Evolutionary conservation across 2,888 invertebrate genomes (phyloP).

Genomic region (Slavum lentiscoides): DNA sequence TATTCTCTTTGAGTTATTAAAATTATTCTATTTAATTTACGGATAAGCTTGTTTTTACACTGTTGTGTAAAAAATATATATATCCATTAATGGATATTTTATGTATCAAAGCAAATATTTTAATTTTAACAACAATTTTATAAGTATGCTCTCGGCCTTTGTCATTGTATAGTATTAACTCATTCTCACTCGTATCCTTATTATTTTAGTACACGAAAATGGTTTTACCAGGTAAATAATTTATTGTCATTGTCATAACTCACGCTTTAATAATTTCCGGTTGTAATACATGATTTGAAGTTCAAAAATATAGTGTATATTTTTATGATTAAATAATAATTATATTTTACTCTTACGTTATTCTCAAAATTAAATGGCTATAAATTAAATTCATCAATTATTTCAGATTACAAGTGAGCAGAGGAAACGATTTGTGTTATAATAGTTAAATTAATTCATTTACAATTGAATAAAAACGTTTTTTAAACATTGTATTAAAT

Average conservation of each 20-base stretch:
- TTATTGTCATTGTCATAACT: not conserved
- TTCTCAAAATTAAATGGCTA: not conserved
- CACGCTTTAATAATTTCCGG: not conserved
- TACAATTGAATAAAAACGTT: too few relatives aligned
- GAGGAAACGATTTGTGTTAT: too few relatives aligned
- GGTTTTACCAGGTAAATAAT: slow-evolving; percentile 2
- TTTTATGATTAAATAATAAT: not conserved
- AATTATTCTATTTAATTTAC: not conserved
- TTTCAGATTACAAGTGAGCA: not conserved
- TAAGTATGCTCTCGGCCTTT: not conserved
- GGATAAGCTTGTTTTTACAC: too few relatives aligned
- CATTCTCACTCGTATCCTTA: slow-evolving; percentile 1
- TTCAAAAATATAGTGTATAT: not conserved
- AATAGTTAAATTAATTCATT: too few relatives aligned
- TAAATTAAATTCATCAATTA: not conserved
- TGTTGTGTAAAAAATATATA: not conserved
- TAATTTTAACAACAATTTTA: not conserved
- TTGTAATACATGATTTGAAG: not conserved
- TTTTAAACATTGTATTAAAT: too few relatives aligned
- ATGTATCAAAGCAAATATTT: slow-evolving; percentile 16
- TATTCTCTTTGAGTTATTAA: too few relatives aligned
- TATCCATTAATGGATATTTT: slow-evolving; percentile 4
- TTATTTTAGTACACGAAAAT: slow-evolving; percentile 25
- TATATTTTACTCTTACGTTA: not conserved
- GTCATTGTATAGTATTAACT: not conserved